Evolutionary conservation across 2,888 invertebrate genomes (phyloP).

Genomic region (Scaeva pyrastri): DNA sequence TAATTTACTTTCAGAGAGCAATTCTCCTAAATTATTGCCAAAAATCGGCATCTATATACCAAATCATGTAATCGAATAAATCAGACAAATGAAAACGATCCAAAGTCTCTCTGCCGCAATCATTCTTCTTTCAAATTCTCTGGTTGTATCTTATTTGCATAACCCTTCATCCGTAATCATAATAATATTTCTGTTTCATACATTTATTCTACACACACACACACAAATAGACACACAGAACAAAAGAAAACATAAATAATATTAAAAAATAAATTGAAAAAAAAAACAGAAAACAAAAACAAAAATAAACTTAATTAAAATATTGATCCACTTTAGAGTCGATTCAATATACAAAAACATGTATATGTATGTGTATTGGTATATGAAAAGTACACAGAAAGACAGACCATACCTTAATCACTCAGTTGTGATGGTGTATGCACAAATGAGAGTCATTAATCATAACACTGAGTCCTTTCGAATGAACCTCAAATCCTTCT

Average conservation of each 20-base stretch:
- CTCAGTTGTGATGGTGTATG: slow-evolving; percentile 64
- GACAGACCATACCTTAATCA: slow-evolving; percentile 64
- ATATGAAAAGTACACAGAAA: slow-evolving; percentile 14
- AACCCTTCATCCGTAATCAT: slow-evolving; percentile 65
- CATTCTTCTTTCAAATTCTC: not conserved
- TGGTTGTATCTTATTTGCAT: slow-evolving; percentile 52
- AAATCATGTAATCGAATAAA: slow-evolving; percentile 62
- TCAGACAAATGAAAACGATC: slow-evolving; percentile 38
- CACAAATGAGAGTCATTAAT: slow-evolving; percentile 74
- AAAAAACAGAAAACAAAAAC: slow-evolving; percentile 26
- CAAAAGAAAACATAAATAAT: slow-evolving; percentile 15
- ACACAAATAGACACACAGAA: not conserved
- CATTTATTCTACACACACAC: not conserved
- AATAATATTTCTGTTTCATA: slow-evolving; percentile 28
- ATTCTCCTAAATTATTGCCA: slow-evolving; percentile 58
- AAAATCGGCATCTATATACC: slow-evolving; percentile 63
- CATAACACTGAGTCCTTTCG: slow-evolving; percentile 70
- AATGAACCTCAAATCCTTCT: slow-evolving; percentile 67
- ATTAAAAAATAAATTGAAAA: slow-evolving; percentile 6
- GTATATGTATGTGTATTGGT: not conserved
- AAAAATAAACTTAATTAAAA: slow-evolving; percentile 74
- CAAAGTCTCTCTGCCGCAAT: not conserved
- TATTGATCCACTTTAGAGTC: slow-evolving; percentile 68
- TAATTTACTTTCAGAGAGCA: not conserved
- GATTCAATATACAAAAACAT: not conserved